A percentile compares a stretch with the other conserved stretches of the same genome.
These are phyloP conservation scores for Buathra laborator DNA, from an alignment of 2,888 invertebrate genomes.

Conservation along the genomic window DNA sequence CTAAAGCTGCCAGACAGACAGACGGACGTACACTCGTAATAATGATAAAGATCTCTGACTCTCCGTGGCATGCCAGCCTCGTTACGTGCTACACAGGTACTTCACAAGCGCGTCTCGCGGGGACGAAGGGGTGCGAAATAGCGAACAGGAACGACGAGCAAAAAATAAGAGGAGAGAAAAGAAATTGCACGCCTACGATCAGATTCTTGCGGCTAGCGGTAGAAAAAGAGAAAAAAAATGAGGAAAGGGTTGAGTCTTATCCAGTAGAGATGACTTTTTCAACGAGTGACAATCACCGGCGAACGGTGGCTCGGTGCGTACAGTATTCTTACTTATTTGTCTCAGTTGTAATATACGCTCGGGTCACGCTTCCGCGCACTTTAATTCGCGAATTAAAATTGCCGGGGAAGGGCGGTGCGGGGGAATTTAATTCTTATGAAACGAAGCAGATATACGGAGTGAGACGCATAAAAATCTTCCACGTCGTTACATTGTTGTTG, in stretches of 20 bases:
- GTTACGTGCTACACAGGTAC: constrained; percentile 65
- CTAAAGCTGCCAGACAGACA: constrained; percentile 67
- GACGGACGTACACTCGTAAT: constrained; percentile 76
- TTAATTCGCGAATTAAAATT: constrained; percentile 41
- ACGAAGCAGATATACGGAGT: constrained; percentile 6
- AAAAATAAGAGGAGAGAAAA: constrained; percentile 45
- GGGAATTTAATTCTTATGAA: constrained; percentile 29
- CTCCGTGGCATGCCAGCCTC: constrained; percentile 71
- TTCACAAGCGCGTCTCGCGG: constrained; percentile 32
- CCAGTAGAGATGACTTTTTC: constrained; percentile 23
- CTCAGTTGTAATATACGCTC: constrained; percentile 3
- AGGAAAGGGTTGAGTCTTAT: constrained; percentile 33
- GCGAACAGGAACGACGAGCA: constrained; percentile 39
- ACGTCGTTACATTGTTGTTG: constrained; percentile 10
- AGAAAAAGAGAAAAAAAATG: neutral
- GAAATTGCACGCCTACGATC: constrained; percentile 52
- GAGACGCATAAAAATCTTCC: constrained; percentile 20
- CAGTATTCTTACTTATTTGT: constrained; percentile 13
- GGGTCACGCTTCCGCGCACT: constrained; percentile 35
- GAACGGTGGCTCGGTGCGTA: constrained; percentile 33
- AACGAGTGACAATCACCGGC: constrained; percentile 47
- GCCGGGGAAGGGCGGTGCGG: neutral
- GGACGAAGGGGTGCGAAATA: constrained; percentile 45
- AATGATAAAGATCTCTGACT: constrained; percentile 76
- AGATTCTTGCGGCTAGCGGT: constrained; percentile 4